These are phyloP conservation scores for Ailuropoda melanoleuca DNA, from an alignment of 2,113 vertebrate species.

Conservation along the genomic window DNA sequence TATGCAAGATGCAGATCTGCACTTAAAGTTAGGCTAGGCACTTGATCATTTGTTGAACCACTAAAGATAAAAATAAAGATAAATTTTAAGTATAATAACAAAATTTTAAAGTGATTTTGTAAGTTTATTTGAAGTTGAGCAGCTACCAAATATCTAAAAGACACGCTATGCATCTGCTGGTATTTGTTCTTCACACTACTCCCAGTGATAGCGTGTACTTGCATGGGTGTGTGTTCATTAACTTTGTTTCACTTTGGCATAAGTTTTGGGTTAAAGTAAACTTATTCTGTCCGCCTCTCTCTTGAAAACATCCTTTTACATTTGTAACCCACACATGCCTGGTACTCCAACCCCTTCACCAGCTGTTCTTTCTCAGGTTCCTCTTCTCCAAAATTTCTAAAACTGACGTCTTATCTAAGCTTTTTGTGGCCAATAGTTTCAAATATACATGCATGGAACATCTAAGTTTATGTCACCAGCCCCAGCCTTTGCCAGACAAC, in stretches of 20 bases:
- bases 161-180: neutral
- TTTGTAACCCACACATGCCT: neutral
- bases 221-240: neutral
- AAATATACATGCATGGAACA: neutral
- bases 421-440: neutral
- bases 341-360: neutral
- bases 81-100: neutral
- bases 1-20: neutral
- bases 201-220: neutral
- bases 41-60: neutral
- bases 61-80: conserved; percentile 20
- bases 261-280: neutral
- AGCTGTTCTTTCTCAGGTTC: neutral
- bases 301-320: neutral
- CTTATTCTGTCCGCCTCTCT: neutral
- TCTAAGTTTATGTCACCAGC: neutral
- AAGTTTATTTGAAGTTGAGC: neutral
- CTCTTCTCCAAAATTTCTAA: neutral
- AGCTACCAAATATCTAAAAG: neutral
- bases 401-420: neutral
- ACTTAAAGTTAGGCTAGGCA: neutral
- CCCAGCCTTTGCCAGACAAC: neutral
- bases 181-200: neutral
- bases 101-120: neutral
- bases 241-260: neutral